Evolutionary conservation across 2,113 vertebrate genomes (phyloP).

Genomic region (Zosterops pallidus): DNA sequence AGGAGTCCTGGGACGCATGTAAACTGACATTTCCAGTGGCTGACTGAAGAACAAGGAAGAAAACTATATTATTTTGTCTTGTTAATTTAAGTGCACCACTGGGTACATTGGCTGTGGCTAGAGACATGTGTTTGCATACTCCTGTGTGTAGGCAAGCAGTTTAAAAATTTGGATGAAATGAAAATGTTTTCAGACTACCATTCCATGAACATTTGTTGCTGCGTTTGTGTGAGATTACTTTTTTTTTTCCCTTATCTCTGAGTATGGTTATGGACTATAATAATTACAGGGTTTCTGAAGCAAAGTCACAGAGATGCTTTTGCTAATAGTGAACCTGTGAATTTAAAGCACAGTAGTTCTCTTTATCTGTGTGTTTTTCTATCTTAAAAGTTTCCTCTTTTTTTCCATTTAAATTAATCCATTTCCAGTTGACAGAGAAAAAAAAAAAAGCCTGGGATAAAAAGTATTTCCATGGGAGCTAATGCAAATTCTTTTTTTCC

Average conservation of each 20-base stretch:
- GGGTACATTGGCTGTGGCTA: neutral
- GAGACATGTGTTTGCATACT: neutral
- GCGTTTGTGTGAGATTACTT: neutral
- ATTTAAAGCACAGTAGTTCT: neutral
- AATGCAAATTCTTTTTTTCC: neutral
- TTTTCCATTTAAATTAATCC: neutral
- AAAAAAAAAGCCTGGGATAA: neutral
- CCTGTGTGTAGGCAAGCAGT: neutral
- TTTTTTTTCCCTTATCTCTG: slow-evolving; percentile 36
- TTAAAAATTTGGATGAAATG: neutral
- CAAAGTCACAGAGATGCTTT: neutral
- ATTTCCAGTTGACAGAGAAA: neutral
- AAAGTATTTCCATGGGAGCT: neutral
- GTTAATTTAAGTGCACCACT: neutral
- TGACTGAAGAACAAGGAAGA: slow-evolving; percentile 76
- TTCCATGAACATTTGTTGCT: slow-evolving; percentile 45
- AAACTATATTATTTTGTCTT: neutral
- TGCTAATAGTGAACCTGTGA: slow-evolving; percentile 8
- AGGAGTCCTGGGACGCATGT: slow-evolving; percentile 70
- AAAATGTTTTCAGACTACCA: slow-evolving; percentile 16
- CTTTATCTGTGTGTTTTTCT: neutral
- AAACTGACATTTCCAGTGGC: slow-evolving; percentile 59
- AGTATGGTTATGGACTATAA: neutral
- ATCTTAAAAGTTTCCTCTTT: neutral
- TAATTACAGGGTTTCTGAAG: slow-evolving; percentile 12